Percentiles rank a stretch among this genome's conserved stretches.
Conservation (phyloP, 64 coral and sea anemone genomes). For the Cladopsammia gracilis region DNA sequence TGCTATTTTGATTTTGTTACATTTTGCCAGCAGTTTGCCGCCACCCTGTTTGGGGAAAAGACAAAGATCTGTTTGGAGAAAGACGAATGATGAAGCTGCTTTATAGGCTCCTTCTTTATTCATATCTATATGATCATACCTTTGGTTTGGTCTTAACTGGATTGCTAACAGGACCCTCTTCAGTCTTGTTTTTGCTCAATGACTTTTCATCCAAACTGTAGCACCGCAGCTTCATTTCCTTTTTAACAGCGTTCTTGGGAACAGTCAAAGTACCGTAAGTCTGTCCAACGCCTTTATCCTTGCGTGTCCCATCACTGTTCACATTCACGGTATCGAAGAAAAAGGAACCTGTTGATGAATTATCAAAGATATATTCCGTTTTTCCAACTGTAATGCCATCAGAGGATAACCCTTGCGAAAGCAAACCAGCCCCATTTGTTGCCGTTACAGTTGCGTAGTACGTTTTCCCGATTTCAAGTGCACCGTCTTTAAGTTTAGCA, state of each 20-base stretch:
- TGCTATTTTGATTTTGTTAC: too few species aligned
- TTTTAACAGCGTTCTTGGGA: conserved; percentile 72
- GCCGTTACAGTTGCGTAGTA: conserved; percentile 88
- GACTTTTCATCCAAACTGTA: conserved; percentile 76
- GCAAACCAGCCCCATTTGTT: conserved; percentile 83
- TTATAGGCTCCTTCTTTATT: too few species aligned
- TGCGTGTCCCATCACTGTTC: conserved; percentile 68
- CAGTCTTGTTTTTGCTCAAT: conserved; percentile 52
- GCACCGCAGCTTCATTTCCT: conserved; percentile 69
- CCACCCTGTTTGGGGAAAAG: too few species aligned
- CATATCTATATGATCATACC: conserved; percentile 21
- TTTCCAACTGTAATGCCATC: conserved; percentile 89
- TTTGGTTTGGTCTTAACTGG: conserved; percentile 76
- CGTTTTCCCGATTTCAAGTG: conserved; percentile 57
- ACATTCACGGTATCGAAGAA: conserved; percentile 88
- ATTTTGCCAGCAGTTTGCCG: too few species aligned
- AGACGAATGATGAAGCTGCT: too few species aligned
- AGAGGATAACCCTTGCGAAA: conserved; percentile 79
- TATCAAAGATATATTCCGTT: conserved; percentile 90
- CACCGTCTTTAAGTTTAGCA: conserved; percentile 63
- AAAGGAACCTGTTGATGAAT: conserved; percentile 65
- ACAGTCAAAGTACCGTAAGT: conserved; percentile 86
- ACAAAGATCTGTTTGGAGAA: too few species aligned
- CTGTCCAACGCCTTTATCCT: conserved; percentile 79
- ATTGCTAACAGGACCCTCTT: conserved; percentile 81